Base-by-base conservation (phyloP, 2,797 vertebrate genomes). In the Aeoliscus strigatus region DNA sequence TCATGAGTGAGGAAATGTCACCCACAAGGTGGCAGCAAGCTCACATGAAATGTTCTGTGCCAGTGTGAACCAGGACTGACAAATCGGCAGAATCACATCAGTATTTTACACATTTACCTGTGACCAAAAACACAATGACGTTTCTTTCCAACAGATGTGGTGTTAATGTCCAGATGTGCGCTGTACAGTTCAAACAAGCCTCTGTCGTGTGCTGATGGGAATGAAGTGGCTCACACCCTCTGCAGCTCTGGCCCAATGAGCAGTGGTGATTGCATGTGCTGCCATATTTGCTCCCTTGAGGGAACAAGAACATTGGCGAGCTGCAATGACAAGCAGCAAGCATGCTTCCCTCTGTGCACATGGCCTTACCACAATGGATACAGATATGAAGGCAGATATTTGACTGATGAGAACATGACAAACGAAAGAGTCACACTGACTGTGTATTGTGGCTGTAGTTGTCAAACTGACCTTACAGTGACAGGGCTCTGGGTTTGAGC, bases 21-120 rank as follows among this genome's bases (percentile, higher is more conserved):
- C 35, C 55, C 82, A 75, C 67, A 59, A 64, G 81, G 52, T 66
- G 80, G 75, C 70, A 82, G 62, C 34, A 67, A 25, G 14, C 34
- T 35, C n/a, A 43, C 27, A 11, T 25, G 11, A 28, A 36, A 4
- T 10, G 1, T 31, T 2, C 44, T 43, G 5, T 8, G 6, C 6
- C 8, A 0, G 2, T 2, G 0, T 12, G n/a, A 31, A 15, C 7
- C 14, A 8, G 13, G 14, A 35, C 16, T 1, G 21, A 27, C 9
- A 30, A 34, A 9, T 36, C 29, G 2, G 12, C 6, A 17, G 10
- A 35, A 21, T 35, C 2, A 48, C 36, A 60, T 9, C 7, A 27
- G 30, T 21, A 6, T 9, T 9, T 6, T 24, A 9, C 1, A 4
- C 27, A 33, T 39, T 42, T 40, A 24, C 18, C 25, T 17, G 18